These are phyloP conservation scores for Lepus europaeus DNA, from an alignment of 2,113 vertebrate genomes.

Conservation along the genomic window DNA sequence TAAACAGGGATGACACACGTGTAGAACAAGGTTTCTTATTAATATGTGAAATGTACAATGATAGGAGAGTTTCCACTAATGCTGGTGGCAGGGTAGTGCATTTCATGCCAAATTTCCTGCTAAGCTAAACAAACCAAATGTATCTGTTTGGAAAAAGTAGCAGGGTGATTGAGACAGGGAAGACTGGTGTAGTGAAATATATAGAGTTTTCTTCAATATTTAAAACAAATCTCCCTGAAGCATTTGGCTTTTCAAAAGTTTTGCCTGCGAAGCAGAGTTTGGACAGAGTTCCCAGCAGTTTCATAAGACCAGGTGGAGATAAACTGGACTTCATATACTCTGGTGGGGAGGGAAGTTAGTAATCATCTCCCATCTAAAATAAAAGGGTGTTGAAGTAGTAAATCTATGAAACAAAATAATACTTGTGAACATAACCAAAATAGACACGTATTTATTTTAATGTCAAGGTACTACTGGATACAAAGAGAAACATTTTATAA, in stretches of 20 bases:
- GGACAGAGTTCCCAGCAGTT: background rate
- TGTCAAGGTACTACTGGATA: background rate
- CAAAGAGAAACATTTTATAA: background rate
- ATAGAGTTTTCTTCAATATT: background rate
- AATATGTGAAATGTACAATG: background rate
- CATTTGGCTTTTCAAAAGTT: background rate
- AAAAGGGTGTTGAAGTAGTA: background rate
- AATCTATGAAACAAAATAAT: background rate
- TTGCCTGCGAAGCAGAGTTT: background rate
- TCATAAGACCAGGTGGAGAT: background rate
- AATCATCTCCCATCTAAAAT: background rate
- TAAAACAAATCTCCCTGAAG: background rate
- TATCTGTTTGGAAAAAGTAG: background rate
- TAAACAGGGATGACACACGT: background rate
- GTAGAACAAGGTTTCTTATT: background rate
- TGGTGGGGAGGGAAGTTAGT: background rate
- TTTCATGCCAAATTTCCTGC: background rate
- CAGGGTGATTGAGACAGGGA: background rate
- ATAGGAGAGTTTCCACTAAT: background rate
- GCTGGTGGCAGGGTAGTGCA: background rate
- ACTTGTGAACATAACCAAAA: background rate
- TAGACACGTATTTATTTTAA: background rate
- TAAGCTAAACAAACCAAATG: background rate
- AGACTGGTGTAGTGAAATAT: background rate
- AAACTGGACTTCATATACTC: background rate